Base-by-base conservation (phyloP, 2,113 vertebrate genomes). In the Abramis brama region DNA sequence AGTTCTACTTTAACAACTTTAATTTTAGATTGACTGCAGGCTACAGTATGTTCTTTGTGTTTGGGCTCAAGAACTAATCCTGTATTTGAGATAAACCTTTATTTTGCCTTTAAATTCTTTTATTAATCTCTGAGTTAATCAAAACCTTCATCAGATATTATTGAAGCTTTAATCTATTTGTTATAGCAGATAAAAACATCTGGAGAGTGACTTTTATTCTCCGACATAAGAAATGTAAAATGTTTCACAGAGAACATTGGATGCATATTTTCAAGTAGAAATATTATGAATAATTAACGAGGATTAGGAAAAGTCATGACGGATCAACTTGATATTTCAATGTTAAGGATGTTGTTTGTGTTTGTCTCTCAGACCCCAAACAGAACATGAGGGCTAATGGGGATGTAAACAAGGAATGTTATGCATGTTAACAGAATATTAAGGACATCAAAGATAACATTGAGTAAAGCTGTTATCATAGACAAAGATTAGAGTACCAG, bases 401-500 rank as follows among this genome's bases (percentile, higher is more conserved):
- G 17, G 55, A 78, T 73, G 59, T 23, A 81, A 81, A 81, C 79
- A 76, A 82, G 30, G 47, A 33, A 82, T 52, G 70, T 47, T 64
- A n/a, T 75, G 13, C 17, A 60, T 64, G 50, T 66, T 33, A 82
- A 80, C 66, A 50, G 55, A 50, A 87, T 82, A 39, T 77, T 21
- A 59, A 55, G 59, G 74, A 70, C 33, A 60, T 85, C 36, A 79
- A 79, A 78, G 39, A 57, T 76, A 78, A 76, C 1, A 59, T 25
- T 59, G 11, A 47, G n/a, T 75, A 59, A 81, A 85, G 79, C 15
- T 39, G 21, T 43, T 80, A 30, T 83, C 15, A n/a, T 8, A 45
- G 55, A 85, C 82, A 79, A 10, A 70, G 62, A 73, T 82, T 77
- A 87, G 50, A 55, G n/a, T 39, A 27, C 23, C 62, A 85, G 66